These are phyloP conservation scores for Ricordea florida DNA, from an alignment of 92 coral and sea anemone species.

Conservation along the genomic window DNA sequence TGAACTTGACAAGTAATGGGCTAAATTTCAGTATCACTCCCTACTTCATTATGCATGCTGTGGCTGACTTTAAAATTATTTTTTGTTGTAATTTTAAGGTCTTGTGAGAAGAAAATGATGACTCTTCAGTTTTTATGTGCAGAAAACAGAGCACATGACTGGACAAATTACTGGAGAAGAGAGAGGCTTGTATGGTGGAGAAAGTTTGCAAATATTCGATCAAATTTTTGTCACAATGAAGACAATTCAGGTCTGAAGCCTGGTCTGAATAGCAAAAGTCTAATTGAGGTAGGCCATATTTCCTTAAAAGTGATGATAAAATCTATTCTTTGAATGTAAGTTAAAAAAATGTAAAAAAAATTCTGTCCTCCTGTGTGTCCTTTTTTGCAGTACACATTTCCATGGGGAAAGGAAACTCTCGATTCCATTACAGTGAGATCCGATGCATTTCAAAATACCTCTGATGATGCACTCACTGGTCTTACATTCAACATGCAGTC, in stretches of 20 bases:
- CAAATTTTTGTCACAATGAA: conserved; percentile 68
- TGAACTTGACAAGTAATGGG: not conserved
- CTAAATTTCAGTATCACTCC: too few relatives aligned
- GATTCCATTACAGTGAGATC: conserved; percentile 53
- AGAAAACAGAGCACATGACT: conserved; percentile 70
- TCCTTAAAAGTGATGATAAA: not conserved
- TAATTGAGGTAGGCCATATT: not conserved
- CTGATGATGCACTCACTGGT: not conserved
- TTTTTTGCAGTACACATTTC: conserved; percentile 69
- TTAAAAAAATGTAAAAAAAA: too few relatives aligned
- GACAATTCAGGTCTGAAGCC: conserved; percentile 3
- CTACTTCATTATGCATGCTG: not conserved
- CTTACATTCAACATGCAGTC: not conserved
- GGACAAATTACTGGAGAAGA: conserved; percentile 94
- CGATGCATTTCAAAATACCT: not conserved
- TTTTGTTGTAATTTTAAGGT: conserved; percentile 35
- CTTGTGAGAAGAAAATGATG: conserved; percentile 65
- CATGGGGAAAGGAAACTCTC: conserved; percentile 84
- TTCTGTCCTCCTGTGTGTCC: not conserved
- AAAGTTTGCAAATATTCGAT: conserved; percentile 86
- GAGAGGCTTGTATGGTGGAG: conserved; percentile 97
- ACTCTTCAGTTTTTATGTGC: conserved; percentile 72
- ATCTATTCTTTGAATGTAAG: too few relatives aligned
- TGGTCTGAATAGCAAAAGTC: not conserved
- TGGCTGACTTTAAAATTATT: not conserved